Conservation (phyloP, 2,113 vertebrate genomes). For the Mus pahari region DNA sequence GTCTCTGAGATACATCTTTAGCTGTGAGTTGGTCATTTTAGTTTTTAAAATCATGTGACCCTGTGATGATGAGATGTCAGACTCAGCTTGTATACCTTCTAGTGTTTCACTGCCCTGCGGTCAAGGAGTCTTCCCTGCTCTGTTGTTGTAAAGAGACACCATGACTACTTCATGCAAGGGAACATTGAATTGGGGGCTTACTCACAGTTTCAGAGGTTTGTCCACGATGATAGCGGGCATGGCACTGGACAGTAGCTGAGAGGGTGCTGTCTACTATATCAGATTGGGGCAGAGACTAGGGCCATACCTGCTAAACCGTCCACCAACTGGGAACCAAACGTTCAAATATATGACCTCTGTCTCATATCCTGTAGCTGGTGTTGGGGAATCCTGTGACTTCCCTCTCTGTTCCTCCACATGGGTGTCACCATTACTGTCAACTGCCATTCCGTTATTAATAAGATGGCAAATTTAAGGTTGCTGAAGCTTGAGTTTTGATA, state of each 20-base stretch:
- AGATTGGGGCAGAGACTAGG: neutral
- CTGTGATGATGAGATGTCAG: neutral
- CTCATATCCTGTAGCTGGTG: rapidly evolving
- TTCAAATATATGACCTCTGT: rapidly evolving
- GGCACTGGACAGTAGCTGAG: neutral
- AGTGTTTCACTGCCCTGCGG: neutral
- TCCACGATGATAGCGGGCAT: neutral
- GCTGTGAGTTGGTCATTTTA: neutral
- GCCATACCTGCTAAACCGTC: neutral
- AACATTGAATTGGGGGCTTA: neutral
- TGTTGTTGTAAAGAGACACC: neutral
- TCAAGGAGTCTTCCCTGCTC: neutral
- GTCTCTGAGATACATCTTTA: neutral
- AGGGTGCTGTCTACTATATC: neutral
- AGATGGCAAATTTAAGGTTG: neutral
- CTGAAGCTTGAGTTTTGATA: neutral
- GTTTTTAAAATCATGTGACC: slow-evolving; percentile 1
- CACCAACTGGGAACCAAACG: neutral
- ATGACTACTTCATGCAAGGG: neutral
- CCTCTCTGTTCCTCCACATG: neutral
- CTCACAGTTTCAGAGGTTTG: neutral
- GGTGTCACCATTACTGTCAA: rapidly evolving
- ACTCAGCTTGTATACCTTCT: neutral
- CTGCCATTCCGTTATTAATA: neutral
- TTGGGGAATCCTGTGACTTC: neutral